phyloP scores from a whole-genome alignment of 2,113 vertebrate genomes.

The Euleptes europaea region DNA sequence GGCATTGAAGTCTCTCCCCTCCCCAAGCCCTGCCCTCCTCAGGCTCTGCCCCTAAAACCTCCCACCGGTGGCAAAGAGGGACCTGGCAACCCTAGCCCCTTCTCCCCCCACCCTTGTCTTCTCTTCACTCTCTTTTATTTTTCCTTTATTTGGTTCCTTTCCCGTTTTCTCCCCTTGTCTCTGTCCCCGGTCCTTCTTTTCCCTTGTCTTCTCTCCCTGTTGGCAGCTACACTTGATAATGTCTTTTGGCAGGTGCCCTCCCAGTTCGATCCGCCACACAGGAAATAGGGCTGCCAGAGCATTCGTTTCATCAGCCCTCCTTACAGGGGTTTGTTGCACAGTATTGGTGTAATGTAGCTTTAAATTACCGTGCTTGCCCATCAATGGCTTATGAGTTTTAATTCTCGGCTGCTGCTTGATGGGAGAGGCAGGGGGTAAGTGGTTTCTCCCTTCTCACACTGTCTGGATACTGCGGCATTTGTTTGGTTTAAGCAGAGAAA shows the following conservation, averaged over 20 bases:
- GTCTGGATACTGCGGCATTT: too few species aligned
- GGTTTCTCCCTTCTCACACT: not conserved
- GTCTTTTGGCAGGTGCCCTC: not conserved
- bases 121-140: too few species aligned
- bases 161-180: not conserved
- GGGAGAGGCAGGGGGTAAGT: too few species aligned
- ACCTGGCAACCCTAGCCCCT: too few species aligned
- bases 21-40: too few species aligned
- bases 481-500: too few species aligned
- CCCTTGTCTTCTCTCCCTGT: not conserved
- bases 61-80: too few species aligned
- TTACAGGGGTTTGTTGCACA: not conserved
- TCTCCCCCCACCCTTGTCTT: not conserved
- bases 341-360: rapidly evolving
- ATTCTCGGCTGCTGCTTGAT: too few species aligned
- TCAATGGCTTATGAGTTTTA: too few species aligned
- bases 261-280: not conserved
- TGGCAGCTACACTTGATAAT: conserved; percentile 2
- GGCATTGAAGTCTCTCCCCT: too few species aligned
- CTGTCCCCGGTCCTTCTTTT: not conserved
- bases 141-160: not conserved
- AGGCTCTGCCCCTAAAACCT: too few species aligned
- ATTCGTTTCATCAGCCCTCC: not conserved
- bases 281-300: not conserved
- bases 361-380: not conserved